These are phyloP conservation scores for Rhizomys pruinosus DNA, from an alignment of 2,113 vertebrate species.

Conservation along the genomic window DNA sequence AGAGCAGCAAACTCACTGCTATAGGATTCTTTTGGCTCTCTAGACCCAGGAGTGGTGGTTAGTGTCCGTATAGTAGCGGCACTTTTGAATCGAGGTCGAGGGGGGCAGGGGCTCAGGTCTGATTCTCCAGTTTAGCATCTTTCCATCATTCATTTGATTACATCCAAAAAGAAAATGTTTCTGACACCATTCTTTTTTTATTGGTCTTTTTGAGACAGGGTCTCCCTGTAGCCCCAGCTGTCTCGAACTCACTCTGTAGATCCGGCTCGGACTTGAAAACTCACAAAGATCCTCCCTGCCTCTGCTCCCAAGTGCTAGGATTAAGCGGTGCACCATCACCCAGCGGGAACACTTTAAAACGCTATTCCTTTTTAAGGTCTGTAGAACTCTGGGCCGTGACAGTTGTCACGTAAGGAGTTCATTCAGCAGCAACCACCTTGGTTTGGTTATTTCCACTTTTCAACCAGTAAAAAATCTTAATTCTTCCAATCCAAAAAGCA, in stretches of 20 bases:
- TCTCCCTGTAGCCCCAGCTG: no score
- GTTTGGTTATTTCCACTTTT: slow-evolving; percentile 44
- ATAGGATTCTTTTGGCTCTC: slow-evolving; percentile 19
- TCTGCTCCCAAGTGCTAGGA: no score
- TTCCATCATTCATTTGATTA: slow-evolving; percentile 6
- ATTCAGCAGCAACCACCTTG: neutral
- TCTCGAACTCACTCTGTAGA: no score
- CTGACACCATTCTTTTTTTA: neutral
- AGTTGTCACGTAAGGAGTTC: neutral
- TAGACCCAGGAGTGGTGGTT: slow-evolving; percentile 54
- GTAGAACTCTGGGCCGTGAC: neutral
- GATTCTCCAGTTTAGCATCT: slow-evolving; percentile 37
- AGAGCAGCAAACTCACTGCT: neutral
- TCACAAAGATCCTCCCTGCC: no score
- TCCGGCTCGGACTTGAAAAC: no score
- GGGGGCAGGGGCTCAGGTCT: slow-evolving; percentile 60
- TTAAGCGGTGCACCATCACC: no score
- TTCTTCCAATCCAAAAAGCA: no score
- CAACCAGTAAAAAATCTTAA: neutral
- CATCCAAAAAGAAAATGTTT: slow-evolving; percentile 26
- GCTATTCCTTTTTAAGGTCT: slow-evolving; percentile 45
- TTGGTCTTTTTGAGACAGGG: slow-evolving; percentile 2
- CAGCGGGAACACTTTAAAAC: no score
- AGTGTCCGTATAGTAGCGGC: slow-evolving; percentile 32
- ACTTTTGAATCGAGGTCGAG: slow-evolving; percentile 52